Percentiles rank a stretch among this genome's conserved stretches.
Evolutionary conservation across 2,888 invertebrate genomes (phyloP).

Genomic region (Eurytoma californica): DNA sequence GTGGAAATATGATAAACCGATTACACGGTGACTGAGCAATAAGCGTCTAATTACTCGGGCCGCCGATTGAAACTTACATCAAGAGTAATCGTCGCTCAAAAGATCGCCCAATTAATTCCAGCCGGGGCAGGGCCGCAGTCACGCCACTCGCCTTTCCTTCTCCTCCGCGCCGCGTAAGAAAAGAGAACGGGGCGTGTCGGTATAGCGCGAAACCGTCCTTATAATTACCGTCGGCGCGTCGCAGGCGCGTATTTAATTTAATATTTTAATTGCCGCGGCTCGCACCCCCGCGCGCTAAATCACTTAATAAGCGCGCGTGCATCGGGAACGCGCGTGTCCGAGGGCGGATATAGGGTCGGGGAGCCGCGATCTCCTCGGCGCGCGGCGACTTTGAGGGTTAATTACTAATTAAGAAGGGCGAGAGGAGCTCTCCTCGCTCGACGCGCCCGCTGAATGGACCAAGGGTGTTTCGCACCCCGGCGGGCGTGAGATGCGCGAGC

Average conservation of each 20-base stretch:
- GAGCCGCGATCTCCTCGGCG: not conserved
- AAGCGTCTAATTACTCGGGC: too few species aligned
- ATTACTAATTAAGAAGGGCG: slow-evolving; percentile 75
- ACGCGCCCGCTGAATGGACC: slow-evolving; percentile 71
- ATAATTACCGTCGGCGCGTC: slow-evolving; percentile 18
- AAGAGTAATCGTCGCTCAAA: too few species aligned
- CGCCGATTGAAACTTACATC: too few species aligned
- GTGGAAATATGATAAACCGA: too few species aligned
- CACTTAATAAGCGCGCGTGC: slow-evolving; percentile 38
- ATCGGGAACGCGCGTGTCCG: not conserved
- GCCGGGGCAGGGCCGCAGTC: not conserved
- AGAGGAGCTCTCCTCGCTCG: slow-evolving; percentile 70
- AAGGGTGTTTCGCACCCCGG: slow-evolving; percentile 15
- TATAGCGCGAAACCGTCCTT: slow-evolving; percentile 19
- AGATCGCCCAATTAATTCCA: too few species aligned
- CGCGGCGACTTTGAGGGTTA: slow-evolving; percentile 67
- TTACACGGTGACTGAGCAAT: too few species aligned
- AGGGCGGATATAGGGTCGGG: not conserved
- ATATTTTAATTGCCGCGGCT: slow-evolving; percentile 50
- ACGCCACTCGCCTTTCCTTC: not conserved
- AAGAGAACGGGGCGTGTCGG: not conserved
- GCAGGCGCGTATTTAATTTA: slow-evolving; percentile 43
- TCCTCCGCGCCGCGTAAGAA: slow-evolving; percentile 1
- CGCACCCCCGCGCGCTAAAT: slow-evolving; percentile 29
- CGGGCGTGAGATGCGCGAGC: not conserved